These are phyloP conservation scores for Nymphalis polychloros DNA, from an alignment of 2,888 invertebrate genomes.

Conservation along the genomic window DNA sequence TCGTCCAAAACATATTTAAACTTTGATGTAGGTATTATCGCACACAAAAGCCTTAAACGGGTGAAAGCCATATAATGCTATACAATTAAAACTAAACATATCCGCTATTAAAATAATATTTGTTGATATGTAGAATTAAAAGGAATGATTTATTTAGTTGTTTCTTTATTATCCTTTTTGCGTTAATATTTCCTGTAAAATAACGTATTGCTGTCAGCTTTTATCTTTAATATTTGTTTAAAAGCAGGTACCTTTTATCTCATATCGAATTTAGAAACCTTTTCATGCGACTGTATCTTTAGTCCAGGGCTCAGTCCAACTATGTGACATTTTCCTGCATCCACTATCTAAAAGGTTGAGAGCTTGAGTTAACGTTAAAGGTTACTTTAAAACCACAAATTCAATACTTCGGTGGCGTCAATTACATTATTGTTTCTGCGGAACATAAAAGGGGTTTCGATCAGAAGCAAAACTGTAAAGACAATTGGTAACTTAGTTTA, in stretches of 20 bases:
- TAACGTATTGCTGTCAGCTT: background rate
- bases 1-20: conserved; percentile 69
- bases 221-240: background rate
- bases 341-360: conserved; percentile 77
- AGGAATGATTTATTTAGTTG: no score
- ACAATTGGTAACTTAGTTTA: no score
- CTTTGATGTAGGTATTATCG: conserved; percentile 60
- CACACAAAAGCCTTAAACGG: conserved; percentile 33
- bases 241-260: conserved; percentile 16
- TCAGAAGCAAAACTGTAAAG: background rate
- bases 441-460: conserved; percentile 14
- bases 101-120: no score
- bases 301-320: conserved; percentile 75
- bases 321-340: conserved; percentile 79
- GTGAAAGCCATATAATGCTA: background rate
- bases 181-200: no score
- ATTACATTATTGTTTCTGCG: conserved; percentile 32
- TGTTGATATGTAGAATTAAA: no score
- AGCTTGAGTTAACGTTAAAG: conserved; percentile 63
- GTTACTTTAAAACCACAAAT: conserved; percentile 73
- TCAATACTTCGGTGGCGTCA: conserved; percentile 56
- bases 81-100: background rate
- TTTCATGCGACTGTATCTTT: conserved; percentile 51
- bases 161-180: no score
- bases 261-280: conserved; percentile 20